Evolutionary conservation across 2,797 vertebrate species (phyloP).

Genomic region (Balearica regulorum): DNA sequence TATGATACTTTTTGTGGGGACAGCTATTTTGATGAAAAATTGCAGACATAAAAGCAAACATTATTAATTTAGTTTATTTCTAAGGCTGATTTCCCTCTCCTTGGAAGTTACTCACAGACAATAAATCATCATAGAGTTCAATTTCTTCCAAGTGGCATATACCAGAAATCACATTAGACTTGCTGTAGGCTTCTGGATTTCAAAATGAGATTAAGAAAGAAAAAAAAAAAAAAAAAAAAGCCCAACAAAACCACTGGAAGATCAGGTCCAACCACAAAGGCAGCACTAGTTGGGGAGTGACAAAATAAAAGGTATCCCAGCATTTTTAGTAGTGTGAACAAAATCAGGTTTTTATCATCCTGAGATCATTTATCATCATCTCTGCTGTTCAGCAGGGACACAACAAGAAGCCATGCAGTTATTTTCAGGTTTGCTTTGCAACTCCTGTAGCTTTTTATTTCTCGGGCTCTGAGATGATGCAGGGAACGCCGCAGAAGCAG

Average conservation of each 20-base stretch:
- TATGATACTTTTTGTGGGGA: background rate
- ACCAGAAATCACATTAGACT: background rate
- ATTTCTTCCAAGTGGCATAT: background rate
- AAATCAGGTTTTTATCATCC: background rate
- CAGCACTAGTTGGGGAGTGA: background rate
- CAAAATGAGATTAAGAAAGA: background rate
- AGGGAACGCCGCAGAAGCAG: background rate
- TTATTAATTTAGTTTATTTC: background rate
- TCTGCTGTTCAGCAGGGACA: background rate
- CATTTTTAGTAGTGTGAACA: background rate
- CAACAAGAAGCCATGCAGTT: background rate
- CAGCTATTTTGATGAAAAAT: background rate
- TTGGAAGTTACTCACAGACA: background rate
- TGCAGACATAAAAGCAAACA: background rate
- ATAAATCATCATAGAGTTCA: background rate
- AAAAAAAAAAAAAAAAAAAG: background rate
- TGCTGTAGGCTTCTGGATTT: background rate
- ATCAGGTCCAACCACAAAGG: background rate
- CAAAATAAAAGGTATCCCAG: background rate
- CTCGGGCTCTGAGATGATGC: background rate
- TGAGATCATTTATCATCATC: background rate
- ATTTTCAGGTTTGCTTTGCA: background rate
- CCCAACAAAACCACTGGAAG: background rate
- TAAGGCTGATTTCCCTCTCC: background rate
- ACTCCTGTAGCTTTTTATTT: background rate